Percentiles rank a stretch among this genome's conserved stretches.
Evolutionary conservation across 2,797 vertebrate species (phyloP).

Genomic region (Threskiornis aethiopicus): DNA sequence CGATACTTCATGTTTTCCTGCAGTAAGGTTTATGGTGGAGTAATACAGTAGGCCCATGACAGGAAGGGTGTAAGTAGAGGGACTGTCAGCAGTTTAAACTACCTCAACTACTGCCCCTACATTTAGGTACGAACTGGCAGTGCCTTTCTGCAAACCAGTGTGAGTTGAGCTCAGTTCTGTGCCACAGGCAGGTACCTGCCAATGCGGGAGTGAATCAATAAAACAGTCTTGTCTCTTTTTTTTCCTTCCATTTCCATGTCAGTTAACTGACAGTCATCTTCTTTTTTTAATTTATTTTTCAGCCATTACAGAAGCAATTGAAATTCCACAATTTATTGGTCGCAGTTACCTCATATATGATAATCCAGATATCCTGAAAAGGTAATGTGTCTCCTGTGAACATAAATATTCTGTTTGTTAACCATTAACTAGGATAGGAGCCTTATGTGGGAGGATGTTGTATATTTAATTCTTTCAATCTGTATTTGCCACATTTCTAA

Average conservation of each 20-base stretch:
- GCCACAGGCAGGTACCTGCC: background rate
- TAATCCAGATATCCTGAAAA: constrained; percentile 89
- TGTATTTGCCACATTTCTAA: background rate
- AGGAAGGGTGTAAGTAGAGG: background rate
- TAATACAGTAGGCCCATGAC: background rate
- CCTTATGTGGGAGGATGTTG: background rate
- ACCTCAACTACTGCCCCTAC: background rate
- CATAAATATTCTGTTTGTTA: background rate
- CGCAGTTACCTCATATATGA: constrained; percentile 93
- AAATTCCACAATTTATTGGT: constrained; percentile 95
- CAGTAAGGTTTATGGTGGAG: background rate
- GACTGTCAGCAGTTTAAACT: background rate
- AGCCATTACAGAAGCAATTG: constrained; percentile 93
- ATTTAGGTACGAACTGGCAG: background rate
- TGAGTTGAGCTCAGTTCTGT: background rate
- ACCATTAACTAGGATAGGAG: background rate
- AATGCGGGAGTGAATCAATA: background rate
- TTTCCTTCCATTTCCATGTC: background rate
- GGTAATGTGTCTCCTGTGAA: constrained; percentile 70
- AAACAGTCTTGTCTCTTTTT: background rate
- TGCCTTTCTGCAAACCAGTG: background rate
- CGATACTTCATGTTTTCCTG: background rate
- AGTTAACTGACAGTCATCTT: background rate
- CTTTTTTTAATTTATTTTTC: constrained; percentile 16
- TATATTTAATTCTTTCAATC: background rate